Percentiles rank a stretch among this genome's conserved stretches.
Conservation (phyloP, 2,888 invertebrate genomes). For the Pharmacophagus antenor region DNA sequence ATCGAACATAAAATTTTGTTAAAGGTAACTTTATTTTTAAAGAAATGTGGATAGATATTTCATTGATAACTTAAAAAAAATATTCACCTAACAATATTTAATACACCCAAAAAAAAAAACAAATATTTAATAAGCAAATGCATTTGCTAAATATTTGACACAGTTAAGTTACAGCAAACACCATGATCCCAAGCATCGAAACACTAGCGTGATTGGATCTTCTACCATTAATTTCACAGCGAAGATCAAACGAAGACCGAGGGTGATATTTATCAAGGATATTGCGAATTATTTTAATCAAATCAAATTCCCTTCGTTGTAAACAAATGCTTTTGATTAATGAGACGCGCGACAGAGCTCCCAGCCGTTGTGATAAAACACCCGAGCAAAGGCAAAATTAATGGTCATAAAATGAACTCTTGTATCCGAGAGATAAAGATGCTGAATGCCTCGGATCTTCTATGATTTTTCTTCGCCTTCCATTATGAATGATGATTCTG, state of each 20-base stretch:
- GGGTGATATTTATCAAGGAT: slow-evolving; percentile 82
- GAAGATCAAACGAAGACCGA: slow-evolving; percentile 80
- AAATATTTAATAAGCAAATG: slow-evolving; percentile 10
- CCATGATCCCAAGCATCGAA: slow-evolving; percentile 52
- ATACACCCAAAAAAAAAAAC: slow-evolving; percentile 4
- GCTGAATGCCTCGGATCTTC: slow-evolving; percentile 76
- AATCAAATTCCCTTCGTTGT: slow-evolving; percentile 81
- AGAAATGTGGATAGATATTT: no score
- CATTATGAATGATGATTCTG: slow-evolving; percentile 70
- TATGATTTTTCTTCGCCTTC: slow-evolving; percentile 73
- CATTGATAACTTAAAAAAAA: no score
- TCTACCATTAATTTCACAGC: slow-evolving; percentile 77
- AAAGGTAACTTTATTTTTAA: no score
- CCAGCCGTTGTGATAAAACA: slow-evolving; percentile 79
- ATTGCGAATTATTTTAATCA: slow-evolving; percentile 82
- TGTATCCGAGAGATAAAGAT: slow-evolving; percentile 78
- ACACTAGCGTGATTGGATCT: slow-evolving; percentile 79
- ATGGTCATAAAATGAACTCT: slow-evolving; percentile 82
- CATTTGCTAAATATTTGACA: slow-evolving; percentile 14
- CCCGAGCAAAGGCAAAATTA: slow-evolving; percentile 78
- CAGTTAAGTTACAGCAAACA: slow-evolving; percentile 41
- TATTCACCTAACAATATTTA: no score
- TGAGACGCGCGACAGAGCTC: slow-evolving; percentile 79
- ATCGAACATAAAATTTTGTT: no score
- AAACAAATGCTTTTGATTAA: slow-evolving; percentile 82